Percentiles rank a stretch among this genome's conserved stretches.
Conservation (phyloP, 2,888 invertebrate species). For the Scaptomyza flava region DNA sequence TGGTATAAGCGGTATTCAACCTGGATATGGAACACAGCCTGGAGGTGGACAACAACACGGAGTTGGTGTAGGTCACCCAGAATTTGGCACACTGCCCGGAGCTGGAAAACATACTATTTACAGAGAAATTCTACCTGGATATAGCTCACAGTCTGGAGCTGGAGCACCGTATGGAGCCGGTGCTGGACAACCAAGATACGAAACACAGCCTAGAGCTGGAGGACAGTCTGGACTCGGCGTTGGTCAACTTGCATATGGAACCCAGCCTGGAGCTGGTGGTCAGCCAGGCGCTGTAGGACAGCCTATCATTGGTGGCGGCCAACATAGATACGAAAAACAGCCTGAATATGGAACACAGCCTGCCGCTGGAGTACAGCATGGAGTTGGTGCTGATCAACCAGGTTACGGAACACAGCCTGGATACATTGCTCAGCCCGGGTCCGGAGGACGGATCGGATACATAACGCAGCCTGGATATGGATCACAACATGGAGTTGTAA, state of each 20-base stretch:
- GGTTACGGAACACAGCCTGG: conserved; percentile 17
- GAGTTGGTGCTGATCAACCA: conserved; percentile 19
- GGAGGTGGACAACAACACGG: conserved; percentile 27
- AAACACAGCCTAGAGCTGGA: conserved; percentile 13
- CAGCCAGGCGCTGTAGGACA: conserved; percentile 27
- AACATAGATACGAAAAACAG: conserved; percentile 11
- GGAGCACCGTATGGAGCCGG: conserved; percentile 18
- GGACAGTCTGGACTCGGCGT: conserved; percentile 24
- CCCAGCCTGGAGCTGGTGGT: conserved; percentile 13
- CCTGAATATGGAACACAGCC: conserved; percentile 22
- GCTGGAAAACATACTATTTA: conserved; percentile 5
- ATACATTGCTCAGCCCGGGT: conserved; percentile 1
- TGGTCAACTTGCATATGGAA: conserved; percentile 13
- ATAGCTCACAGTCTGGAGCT: conserved; percentile 16
- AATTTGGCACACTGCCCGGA: conserved; percentile 16
- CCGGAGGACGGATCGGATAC: neutral
- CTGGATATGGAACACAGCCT: conserved; percentile 12
- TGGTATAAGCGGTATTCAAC: conserved; percentile 8
- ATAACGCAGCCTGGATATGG: conserved; percentile 19
- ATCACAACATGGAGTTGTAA: conserved; percentile 11
- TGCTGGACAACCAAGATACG: neutral
- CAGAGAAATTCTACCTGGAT: neutral
- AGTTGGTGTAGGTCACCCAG: conserved; percentile 13
- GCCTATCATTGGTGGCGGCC: neutral
- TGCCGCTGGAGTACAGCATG: conserved; percentile 19